phyloP scores from a whole-genome alignment of 2,888 invertebrate species.

The Suillia variegata region DNA sequence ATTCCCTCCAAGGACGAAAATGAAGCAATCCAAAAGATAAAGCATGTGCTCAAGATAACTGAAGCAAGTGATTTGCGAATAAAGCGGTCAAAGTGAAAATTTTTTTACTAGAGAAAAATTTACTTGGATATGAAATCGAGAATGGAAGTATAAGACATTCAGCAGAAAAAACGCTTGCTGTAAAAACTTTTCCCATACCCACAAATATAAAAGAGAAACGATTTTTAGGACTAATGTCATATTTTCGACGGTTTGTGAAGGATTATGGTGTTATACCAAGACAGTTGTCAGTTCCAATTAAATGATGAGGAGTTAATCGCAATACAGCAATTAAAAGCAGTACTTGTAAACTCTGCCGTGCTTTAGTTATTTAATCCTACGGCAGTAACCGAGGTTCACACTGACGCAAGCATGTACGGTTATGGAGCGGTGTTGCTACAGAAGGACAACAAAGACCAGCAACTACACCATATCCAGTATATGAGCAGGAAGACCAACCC shows the following conservation, averaged over 20 bases:
- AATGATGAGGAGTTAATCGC: background rate
- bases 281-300: background rate
- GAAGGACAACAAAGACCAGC: slow-evolving; percentile 22
- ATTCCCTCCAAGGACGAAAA: slow-evolving; percentile 6
- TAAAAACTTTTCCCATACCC: slow-evolving; percentile 13
- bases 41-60: background rate
- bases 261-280: background rate
- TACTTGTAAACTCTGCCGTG: background rate
- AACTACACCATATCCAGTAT: slow-evolving; percentile 20
- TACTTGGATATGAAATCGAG: background rate
- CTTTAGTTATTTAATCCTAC: slow-evolving; percentile 22
- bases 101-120: background rate
- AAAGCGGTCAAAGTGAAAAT: background rate
- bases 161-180: slow-evolving; percentile 3
- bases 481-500: background rate
- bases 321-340: background rate
- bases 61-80: background rate
- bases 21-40: slow-evolving; percentile 9
- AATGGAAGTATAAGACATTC: slow-evolving; percentile 10
- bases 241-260: slow-evolving; percentile 13
- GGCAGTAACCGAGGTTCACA: slow-evolving; percentile 32
- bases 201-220: slow-evolving; percentile 14
- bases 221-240: slow-evolving; percentile 18
- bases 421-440: slow-evolving; percentile 32
- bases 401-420: slow-evolving; percentile 32